Evolutionary conservation across 2,113 vertebrate species (phyloP), one percentile per base, ranked within the genome.

Genomic region (Melanostigma gelatinosum): DNA sequence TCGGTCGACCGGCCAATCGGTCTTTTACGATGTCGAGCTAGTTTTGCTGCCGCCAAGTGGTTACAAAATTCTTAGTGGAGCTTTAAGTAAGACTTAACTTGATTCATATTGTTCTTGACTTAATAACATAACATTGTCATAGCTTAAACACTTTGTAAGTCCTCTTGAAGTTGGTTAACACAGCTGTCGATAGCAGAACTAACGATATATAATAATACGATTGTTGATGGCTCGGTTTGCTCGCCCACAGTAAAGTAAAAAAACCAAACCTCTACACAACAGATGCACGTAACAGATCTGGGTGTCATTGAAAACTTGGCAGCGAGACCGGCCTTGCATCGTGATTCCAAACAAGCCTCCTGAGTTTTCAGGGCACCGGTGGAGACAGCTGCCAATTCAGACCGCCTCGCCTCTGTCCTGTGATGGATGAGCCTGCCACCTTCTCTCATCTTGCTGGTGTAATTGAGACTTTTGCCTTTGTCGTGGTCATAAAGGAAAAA

Each of bases 341-440:
- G 58, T 79, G 55, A 88, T 88, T 83, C 77, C 61, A 76, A 75
- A 72, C 55, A n/a, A 76, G 55, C 70, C 77, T 88, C 79, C 62
- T 0, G 66, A 83, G 88, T 73, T 68, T 70, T 60, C 18, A 42
- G 62, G 38, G 74, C 80, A 4, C 9, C 38, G 32, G 77, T 58
- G 82, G 72, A 72, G 89, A 86, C 85, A 83, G 86, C 80, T 90
- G 92, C 89, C 89, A 90, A 61, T 85, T 88, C 55, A n/a, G 32
- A 2, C 66, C 6, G 67, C 60, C 75, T 74, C 36, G 68, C 82
- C 74, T 70, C 86, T 54, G 54, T 0, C 27, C 64, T 1, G 77
- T 93, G 89, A 93, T 91, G 82, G 92, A 93, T 90, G 89, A 87
- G 84, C 55, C 84, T 74, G 79, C 54, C 75, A 79, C 70, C 0